These are phyloP conservation scores for Oryzias curvinotus DNA, from an alignment of 2,113 vertebrate genomes.

Conservation along the genomic window DNA sequence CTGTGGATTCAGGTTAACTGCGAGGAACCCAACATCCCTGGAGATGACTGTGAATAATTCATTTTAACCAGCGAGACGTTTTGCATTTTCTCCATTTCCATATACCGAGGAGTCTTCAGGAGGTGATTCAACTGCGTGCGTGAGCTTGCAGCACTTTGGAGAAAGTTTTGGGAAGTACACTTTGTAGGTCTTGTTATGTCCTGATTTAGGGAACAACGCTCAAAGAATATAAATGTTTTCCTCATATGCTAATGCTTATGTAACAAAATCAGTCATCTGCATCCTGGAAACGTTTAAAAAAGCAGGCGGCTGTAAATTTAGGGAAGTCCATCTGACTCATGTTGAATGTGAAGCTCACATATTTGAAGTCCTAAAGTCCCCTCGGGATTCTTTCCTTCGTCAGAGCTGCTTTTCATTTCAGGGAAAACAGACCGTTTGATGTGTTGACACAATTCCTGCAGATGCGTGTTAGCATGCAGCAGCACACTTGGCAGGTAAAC, in stretches of 20 bases:
- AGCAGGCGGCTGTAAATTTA: too few relatives aligned
- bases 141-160: constrained; percentile 52
- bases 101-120: constrained; percentile 42
- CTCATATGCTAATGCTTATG: background rate
- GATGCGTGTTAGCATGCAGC: constrained; percentile 55
- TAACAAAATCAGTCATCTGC: too few relatives aligned
- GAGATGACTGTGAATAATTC: constrained; percentile 68
- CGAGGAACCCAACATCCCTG: constrained; percentile 46
- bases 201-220: constrained; percentile 10
- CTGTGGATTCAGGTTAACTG: constrained; percentile 42
- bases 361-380: constrained; percentile 29
- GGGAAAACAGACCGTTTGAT: constrained; percentile 61
- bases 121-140: constrained; percentile 61
- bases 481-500: constrained; percentile 54
- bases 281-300: too few relatives aligned
- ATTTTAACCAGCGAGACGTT: constrained; percentile 61
- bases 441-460: constrained; percentile 52
- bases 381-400: constrained; percentile 28
- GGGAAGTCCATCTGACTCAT: constrained; percentile 18
- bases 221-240: background rate
- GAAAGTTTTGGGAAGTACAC: constrained; percentile 52
- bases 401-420: constrained; percentile 56
- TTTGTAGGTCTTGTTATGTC: constrained; percentile 29
- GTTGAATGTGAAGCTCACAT: constrained; percentile 55
- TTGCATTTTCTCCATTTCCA: constrained; percentile 53